Conservation (phyloP, 2,888 invertebrate genomes). For the Lepidocyrtoides sp. region DNA sequence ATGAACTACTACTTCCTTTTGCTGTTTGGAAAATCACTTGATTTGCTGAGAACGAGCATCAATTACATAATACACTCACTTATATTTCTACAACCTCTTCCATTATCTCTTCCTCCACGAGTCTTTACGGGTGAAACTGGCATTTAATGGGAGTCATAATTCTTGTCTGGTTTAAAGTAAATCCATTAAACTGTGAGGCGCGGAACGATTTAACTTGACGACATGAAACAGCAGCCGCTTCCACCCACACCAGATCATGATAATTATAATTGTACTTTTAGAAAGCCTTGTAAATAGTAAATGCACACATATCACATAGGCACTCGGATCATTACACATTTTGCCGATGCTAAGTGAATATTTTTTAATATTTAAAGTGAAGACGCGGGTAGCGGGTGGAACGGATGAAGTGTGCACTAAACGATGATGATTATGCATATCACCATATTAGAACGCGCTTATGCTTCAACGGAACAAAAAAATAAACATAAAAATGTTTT, state of each 20-base stretch:
- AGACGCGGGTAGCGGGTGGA: too few species aligned
- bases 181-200: constrained; percentile 57
- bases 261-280: constrained; percentile 24
- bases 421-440: neutral
- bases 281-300: too few species aligned
- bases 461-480: neutral
- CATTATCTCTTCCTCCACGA: constrained; percentile 72
- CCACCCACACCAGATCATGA: constrained; percentile 33
- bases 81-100: constrained; percentile 44
- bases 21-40: neutral
- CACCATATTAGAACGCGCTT: neutral
- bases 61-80: constrained; percentile 72
- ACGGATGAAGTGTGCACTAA: neutral
- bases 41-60: neutral
- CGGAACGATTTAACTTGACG: constrained; percentile 60
- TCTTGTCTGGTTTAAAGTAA: constrained; percentile 64
- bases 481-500: neutral
- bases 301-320: too few species aligned
- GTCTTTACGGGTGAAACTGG: constrained; percentile 63
- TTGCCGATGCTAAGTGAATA: too few species aligned
- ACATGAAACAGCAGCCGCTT: constrained; percentile 74
- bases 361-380: too few species aligned
- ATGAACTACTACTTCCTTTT: neutral
- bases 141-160: constrained; percentile 75
- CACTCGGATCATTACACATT: too few species aligned